Evolutionary conservation across 2,113 vertebrate species (phyloP), one percentile per base, ranked within the genome.

Genomic region (Puntigrus tetrazona): DNA sequence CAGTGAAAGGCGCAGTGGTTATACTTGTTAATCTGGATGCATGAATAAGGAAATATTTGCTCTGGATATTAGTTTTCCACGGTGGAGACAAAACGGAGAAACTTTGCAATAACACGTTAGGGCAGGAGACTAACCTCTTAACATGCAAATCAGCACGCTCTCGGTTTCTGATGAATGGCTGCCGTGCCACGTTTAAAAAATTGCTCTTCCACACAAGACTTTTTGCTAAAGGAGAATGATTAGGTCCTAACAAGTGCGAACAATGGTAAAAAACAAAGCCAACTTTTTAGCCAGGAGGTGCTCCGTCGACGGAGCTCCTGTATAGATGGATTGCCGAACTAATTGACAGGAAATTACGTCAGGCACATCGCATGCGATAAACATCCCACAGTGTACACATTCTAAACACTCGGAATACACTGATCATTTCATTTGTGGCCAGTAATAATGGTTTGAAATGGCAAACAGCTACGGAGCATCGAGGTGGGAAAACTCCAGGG

Each of bases 1-100:
- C 93, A 89, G 61, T 87, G 90, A 91, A 90, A 61, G 6, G 90
- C 25, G 78, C 91, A 89, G 90, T 47, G 6, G 92, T 94, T 94
- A 92, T 92, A 94, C 94, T 94, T 93, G 94, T 89, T 94, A 90
- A 90, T 92, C 14, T 89, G 93, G 92, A 89, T 92, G 91, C 86
- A 84, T 90, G 91, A 92, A 91, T 89, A 90, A 86, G 87, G 84
- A 87, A 90, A 93, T 93, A 94, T 94, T 94, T 93, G 94, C 91
- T 91, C 93, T 91, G 87, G 89, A 93, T 94, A 94, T 94, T 94
- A 93, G 90, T 89, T 93, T 91, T 88, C 80, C 81, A 89, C 87
- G 87, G 90, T 89, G 29, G 73, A 86, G 89, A 89, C 78, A 86
- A 88, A 88, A 91, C 80, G 87, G 45, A 61, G 86, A 91, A 91